These are phyloP conservation scores for Malacoraja senta DNA, from an alignment of 2,797 vertebrate species.

Conservation along the genomic window DNA sequence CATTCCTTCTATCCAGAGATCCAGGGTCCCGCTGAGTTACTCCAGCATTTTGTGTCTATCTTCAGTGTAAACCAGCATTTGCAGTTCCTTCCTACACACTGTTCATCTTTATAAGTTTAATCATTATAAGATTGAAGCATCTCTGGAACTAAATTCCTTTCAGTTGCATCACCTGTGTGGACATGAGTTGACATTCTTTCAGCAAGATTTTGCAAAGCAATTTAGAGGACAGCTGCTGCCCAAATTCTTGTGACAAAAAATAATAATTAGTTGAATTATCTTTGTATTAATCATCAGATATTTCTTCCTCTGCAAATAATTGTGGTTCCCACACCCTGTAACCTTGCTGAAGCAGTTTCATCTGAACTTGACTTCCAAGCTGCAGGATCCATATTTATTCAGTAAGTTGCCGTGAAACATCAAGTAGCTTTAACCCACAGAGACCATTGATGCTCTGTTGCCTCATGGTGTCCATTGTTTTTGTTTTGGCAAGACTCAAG, in stretches of 20 bases:
- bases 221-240: neutral
- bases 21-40: too few species aligned
- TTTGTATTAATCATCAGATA: constrained; percentile 24
- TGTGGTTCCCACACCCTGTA: constrained; percentile 8
- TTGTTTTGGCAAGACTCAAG: neutral
- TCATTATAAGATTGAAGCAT: neutral
- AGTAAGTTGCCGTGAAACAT: neutral
- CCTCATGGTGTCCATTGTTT: neutral
- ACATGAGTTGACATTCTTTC: constrained; percentile 9
- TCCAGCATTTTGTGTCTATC: too few species aligned
- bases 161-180: neutral
- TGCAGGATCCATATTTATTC: neutral
- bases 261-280: constrained; percentile 2
- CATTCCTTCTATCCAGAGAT: too few species aligned
- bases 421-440: too few species aligned
- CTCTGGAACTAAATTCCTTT: neutral
- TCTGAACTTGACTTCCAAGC: neutral
- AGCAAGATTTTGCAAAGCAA: neutral
- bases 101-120: neutral
- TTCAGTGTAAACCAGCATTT: too few species aligned
- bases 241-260: neutral
- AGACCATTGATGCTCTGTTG: neutral
- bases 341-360: neutral
- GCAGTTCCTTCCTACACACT: too few species aligned
- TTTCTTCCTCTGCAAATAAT: constrained; percentile 22